phyloP scores from a whole-genome alignment of 2,113 vertebrate species.

The Elaphurus davidianus region DNA sequence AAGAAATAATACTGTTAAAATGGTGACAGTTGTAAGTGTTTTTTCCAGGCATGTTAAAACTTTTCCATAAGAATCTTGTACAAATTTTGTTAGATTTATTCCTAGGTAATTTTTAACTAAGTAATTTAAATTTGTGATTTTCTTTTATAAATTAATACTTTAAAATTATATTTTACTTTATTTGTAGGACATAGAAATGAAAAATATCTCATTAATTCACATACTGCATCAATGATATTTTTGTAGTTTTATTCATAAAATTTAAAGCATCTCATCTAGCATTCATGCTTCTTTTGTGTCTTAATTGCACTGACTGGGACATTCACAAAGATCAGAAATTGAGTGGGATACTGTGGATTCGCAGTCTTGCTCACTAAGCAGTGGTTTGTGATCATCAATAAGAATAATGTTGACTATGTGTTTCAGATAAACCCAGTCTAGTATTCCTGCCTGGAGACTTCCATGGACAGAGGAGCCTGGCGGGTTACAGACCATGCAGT shows the following conservation, averaged over 20 bases:
- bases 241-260: neutral
- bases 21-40: neutral
- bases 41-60: neutral
- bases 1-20: neutral
- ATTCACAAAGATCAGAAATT: neutral
- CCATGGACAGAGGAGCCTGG: neutral
- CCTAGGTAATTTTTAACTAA: neutral
- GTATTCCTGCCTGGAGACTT: neutral
- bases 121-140: neutral
- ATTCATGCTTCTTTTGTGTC: neutral
- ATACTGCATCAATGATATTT: neutral
- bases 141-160: neutral
- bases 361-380: neutral
- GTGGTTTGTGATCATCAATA: neutral
- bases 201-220: neutral
- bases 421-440: neutral
- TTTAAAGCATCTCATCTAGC: neutral
- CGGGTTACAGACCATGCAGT: neutral
- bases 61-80: neutral
- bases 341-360: neutral
- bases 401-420: neutral
- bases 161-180: neutral
- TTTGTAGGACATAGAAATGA: neutral
- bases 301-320: neutral
- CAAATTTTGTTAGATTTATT: neutral